phyloP scores from a whole-genome alignment of 2,888 invertebrate genomes.

The Eupithecia abbreviata region DNA sequence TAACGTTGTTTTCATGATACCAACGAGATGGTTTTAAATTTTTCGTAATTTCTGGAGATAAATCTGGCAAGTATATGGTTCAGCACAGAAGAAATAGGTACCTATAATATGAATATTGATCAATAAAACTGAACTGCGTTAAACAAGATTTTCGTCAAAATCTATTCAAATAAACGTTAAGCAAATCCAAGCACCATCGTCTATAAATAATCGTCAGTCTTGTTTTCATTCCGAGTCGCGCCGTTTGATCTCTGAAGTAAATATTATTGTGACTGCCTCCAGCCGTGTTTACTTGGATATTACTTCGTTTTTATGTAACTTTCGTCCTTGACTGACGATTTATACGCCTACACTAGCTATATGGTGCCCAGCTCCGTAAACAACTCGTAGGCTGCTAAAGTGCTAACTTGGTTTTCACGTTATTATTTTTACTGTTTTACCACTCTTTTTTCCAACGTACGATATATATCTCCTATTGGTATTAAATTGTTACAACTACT shows the following conservation, averaged over 20 bases:
- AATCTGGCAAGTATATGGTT: background rate
- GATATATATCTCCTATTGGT: background rate
- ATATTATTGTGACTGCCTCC: conserved; percentile 53
- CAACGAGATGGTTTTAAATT: conserved; percentile 9
- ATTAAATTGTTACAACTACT: background rate
- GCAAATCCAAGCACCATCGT: background rate
- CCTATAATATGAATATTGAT: background rate
- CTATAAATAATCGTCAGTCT: conserved; percentile 47
- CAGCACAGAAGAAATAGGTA: background rate
- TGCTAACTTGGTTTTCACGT: background rate
- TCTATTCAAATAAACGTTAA: background rate
- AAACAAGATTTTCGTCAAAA: background rate
- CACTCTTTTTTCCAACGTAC: background rate
- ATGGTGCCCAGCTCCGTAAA: conserved; percentile 2
- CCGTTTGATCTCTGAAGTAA: conserved; percentile 55
- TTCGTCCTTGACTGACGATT: conserved; percentile 36
- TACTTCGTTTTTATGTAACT: conserved; percentile 39
- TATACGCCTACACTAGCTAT: conserved; percentile 10
- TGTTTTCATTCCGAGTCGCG: conserved; percentile 53
- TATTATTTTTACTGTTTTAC: background rate
- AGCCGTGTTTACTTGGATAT: conserved; percentile 41
- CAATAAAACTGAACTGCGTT: background rate
- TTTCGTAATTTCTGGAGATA: background rate
- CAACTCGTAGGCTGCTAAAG: background rate
- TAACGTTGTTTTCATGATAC: conserved; percentile 26